These are phyloP conservation scores for Actinostola sp. DNA, from an alignment of 92 coral and sea anemone genomes.

Conservation along the genomic window DNA sequence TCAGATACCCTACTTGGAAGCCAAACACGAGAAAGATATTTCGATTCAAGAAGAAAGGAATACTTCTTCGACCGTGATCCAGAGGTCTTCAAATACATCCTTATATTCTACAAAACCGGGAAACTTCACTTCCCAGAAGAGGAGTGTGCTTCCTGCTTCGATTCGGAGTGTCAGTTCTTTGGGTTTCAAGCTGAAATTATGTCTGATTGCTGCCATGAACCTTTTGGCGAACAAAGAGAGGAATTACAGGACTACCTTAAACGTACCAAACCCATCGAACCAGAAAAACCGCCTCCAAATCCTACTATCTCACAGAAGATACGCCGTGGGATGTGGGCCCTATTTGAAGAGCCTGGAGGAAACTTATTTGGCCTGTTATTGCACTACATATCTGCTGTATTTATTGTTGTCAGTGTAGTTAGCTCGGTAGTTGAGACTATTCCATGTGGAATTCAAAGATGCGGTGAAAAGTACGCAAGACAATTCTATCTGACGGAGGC, in stretches of 20 bases:
- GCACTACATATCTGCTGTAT: slow-evolving; percentile 78
- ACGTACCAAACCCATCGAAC: slow-evolving; percentile 51
- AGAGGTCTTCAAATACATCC: slow-evolving; percentile 87
- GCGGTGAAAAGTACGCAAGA: slow-evolving; percentile 69
- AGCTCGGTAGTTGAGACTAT: slow-evolving; percentile 90
- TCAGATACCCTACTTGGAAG: slow-evolving; percentile 95
- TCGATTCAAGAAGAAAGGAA: slow-evolving; percentile 75
- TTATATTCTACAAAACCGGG: slow-evolving; percentile 89
- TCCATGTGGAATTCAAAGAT: slow-evolving; percentile 66
- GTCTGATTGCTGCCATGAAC: slow-evolving; percentile 74
- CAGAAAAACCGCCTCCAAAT: slow-evolving; percentile 41
- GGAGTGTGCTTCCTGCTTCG: slow-evolving; percentile 96
- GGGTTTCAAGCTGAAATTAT: slow-evolving; percentile 74
- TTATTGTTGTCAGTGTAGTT: slow-evolving; percentile 81
- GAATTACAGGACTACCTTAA: slow-evolving; percentile 63
- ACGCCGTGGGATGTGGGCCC: slow-evolving; percentile 82
- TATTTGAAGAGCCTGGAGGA: slow-evolving; percentile 92
- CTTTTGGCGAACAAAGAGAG: slow-evolving; percentile 68
- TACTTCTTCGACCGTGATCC: slow-evolving; percentile 99
- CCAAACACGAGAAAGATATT: slow-evolving; percentile 62
- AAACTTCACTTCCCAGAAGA: slow-evolving; percentile 95
- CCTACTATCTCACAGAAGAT: slow-evolving; percentile 13
- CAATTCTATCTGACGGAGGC: slow-evolving; percentile 74
- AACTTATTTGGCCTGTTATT: slow-evolving; percentile 71
- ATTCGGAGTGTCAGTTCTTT: slow-evolving; percentile 82